phyloP scores from a whole-genome alignment of 2,888 invertebrate species.

The Lamproptera curius region DNA sequence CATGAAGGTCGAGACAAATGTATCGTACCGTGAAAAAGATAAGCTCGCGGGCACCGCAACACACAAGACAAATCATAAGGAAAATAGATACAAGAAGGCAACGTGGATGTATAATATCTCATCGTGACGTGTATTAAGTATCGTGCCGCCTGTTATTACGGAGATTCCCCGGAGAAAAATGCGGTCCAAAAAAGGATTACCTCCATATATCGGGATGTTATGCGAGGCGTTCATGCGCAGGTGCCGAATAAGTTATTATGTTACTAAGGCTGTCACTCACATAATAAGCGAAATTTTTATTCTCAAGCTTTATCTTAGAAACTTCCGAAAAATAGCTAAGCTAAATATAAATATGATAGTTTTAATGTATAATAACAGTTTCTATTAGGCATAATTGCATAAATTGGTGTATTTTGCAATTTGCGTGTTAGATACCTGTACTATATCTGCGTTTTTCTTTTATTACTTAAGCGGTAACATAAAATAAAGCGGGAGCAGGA shows the following conservation, averaged over 20 bases:
- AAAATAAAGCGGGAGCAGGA: too few relatives aligned
- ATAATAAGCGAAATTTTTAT: too few relatives aligned
- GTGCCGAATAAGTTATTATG: neutral
- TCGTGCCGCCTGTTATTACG: slow-evolving; percentile 22
- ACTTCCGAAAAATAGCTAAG: too few relatives aligned
- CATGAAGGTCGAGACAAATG: neutral
- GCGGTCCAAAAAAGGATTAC: slow-evolving; percentile 1
- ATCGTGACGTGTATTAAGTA: slow-evolving; percentile 30
- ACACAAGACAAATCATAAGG: slow-evolving; percentile 21
- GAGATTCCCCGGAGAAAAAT: slow-evolving; percentile 21
- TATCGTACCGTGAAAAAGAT: slow-evolving; percentile 3
- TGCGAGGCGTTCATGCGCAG: neutral
- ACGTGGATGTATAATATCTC: slow-evolving; percentile 26
- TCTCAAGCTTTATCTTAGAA: too few relatives aligned
- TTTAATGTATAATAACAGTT: too few relatives aligned
- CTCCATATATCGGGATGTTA: neutral
- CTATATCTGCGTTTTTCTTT: too few relatives aligned
- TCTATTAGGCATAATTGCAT: too few relatives aligned
- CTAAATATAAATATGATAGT: too few relatives aligned
- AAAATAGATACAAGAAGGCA: slow-evolving; percentile 21
- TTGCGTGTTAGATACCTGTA: too few relatives aligned
- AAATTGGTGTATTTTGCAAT: too few relatives aligned
- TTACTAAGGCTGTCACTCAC: too few relatives aligned
- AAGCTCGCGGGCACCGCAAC: slow-evolving; percentile 4
- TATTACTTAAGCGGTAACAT: too few relatives aligned